These are phyloP conservation scores for Sylvia atricapilla DNA, from an alignment of 2,113 vertebrate genomes.

Conservation along the genomic window DNA sequence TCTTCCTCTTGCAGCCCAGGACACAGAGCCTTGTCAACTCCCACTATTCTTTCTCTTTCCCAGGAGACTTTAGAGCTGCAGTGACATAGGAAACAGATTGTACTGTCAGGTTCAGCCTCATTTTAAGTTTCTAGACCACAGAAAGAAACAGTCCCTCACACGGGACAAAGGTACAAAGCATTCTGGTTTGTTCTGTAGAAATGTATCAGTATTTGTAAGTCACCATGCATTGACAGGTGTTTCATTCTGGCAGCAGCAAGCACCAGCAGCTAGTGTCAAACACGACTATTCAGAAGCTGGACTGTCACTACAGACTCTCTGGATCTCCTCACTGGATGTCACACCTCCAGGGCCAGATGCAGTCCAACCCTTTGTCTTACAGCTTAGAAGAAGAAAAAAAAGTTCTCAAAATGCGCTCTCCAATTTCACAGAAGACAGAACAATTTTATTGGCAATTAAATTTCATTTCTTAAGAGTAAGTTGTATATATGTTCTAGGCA, in stretches of 20 bases:
- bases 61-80: background rate
- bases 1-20: background rate
- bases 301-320: background rate
- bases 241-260: background rate
- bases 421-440: background rate
- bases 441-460: background rate
- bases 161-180: background rate
- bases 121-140: background rate
- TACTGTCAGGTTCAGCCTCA: background rate
- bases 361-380: background rate
- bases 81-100: background rate
- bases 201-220: background rate
- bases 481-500: background rate
- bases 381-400: background rate
- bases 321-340: background rate
- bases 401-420: background rate
- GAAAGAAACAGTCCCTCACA: background rate
- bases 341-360: background rate
- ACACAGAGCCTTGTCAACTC: background rate
- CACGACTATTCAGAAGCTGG: fast-evolving
- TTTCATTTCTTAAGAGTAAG: background rate
- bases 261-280: background rate
- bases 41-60: background rate
- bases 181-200: background rate
- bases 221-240: background rate